Percentiles rank a stretch among this genome's conserved stretches.
phyloP scores from a whole-genome alignment of 37 sponge, comb jelly and placozoan species.

The Aphrocallistes beatrix region DNA sequence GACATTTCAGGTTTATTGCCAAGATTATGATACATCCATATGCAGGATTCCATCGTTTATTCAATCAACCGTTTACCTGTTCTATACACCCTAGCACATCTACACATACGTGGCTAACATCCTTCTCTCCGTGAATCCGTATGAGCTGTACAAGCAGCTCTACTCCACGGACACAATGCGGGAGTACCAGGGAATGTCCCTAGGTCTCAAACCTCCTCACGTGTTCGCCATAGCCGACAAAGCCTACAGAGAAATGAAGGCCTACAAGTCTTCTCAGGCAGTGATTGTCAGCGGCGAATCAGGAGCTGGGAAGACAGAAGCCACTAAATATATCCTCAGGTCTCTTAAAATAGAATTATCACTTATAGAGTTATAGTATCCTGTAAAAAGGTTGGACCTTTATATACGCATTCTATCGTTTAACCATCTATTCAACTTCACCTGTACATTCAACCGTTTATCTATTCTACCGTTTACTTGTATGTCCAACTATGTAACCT shows the following conservation, averaged over 20 bases:
- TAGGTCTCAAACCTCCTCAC: slow-evolving; percentile 83
- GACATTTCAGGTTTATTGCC: no score
- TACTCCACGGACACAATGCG: slow-evolving; percentile 48
- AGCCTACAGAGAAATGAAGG: slow-evolving; percentile 80
- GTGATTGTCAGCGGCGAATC: slow-evolving; percentile 85
- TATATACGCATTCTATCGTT: no score
- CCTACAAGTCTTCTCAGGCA: slow-evolving; percentile 55
- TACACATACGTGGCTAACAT: slow-evolving; percentile 94
- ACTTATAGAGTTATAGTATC: not conserved
- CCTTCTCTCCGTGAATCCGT: slow-evolving; percentile 84
- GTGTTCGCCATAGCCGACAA: slow-evolving; percentile 94
- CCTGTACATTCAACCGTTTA: not conserved
- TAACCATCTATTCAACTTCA: no score
- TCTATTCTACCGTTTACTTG: not conserved
- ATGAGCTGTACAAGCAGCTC: slow-evolving; percentile 39
- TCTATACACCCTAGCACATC: not conserved
- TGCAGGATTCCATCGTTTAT: no score
- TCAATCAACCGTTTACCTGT: no score
- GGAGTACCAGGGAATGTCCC: slow-evolving; percentile 70
- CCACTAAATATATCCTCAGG: not conserved
- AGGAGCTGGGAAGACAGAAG: not conserved
- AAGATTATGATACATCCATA: no score
- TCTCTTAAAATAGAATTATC: no score
- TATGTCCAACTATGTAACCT: not conserved
- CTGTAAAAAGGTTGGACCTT: no score